These are phyloP conservation scores for Amphimallon solstitiale DNA, from an alignment of 2,888 invertebrate genomes.

Conservation along the genomic window DNA sequence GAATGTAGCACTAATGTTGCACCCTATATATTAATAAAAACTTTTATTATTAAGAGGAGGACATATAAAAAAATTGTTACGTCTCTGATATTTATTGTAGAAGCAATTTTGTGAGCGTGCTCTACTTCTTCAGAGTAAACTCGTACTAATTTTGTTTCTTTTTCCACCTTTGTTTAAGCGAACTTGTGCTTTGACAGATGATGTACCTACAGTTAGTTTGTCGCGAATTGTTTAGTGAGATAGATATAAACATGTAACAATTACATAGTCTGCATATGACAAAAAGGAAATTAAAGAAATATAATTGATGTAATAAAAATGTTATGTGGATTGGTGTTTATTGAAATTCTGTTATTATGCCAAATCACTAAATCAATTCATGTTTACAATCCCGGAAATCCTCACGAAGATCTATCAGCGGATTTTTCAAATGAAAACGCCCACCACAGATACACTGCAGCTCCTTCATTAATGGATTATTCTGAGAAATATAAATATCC, in stretches of 20 bases:
- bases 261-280: too few relatives aligned
- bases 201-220: constrained; percentile 8
- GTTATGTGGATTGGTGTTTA: not conserved
- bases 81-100: not conserved
- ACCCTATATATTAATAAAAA: too few relatives aligned
- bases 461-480: not conserved
- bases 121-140: constrained; percentile 13
- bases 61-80: too few relatives aligned
- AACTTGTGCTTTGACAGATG: not conserved
- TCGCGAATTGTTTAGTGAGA: not conserved
- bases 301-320: not conserved
- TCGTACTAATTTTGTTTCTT: constrained; percentile 7
- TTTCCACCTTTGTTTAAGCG: not conserved
- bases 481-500: constrained; percentile 4
- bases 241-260: not conserved
- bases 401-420: not conserved
- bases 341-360: not conserved
- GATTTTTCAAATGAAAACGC: not conserved
- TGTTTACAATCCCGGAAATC: not conserved
- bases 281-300: not conserved
- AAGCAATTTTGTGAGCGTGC: constrained; percentile 4
- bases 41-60: too few relatives aligned
- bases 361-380: not conserved
- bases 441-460: not conserved
- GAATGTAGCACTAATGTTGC: too few relatives aligned